Evolutionary conservation across 2,113 vertebrate species (phyloP), one percentile per base, ranked within the genome.

Genomic region (Cephalopholis sonnerati): DNA sequence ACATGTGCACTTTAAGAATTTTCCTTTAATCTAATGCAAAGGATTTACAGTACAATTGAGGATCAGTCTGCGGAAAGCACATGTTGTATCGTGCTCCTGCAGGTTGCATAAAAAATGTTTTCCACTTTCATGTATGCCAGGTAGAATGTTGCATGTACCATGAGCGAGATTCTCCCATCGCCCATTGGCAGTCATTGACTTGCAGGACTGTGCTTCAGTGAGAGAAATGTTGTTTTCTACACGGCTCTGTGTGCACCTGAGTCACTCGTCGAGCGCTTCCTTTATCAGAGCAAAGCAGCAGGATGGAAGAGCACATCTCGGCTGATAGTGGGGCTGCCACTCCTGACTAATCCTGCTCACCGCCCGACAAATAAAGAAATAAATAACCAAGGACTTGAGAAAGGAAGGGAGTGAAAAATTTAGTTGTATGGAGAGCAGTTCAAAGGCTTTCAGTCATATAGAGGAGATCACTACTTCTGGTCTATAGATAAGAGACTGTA

Each of bases 281-380:
- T 94, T 95, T 94, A 94, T 95, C 94, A 92, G 92, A 76, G 83
- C 71, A 25, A 74, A 91, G 92, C 94, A 94, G 94, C 93, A 93
- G 92, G 88, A 92, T 85, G 92, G 92, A 93, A 92, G 88, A 92
- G 93, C 89, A 91, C 86, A 90, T 93, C 93, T 93, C 79, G 59
- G 83, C 90, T 85, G 94, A 94, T 94, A 93, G 92, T 79, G 81
- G 73, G 83, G 84, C 84, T 81, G 70, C 87, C 48, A 86, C 92
- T 87, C 77, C 85, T 87, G 81, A 89, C 90, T 93, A 91, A 93
- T 93, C 93, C 93, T 58, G 84, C 91, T 88, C 88, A 81, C 89
- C 84, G 90, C 87, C 7, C 24, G 76, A 81, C 85, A 92, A 92
- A 90, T 39, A 91, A 90, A 92, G 62, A 93, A 93, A 92, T 86